Conservation (phyloP, 2,888 invertebrate species). For the Limnephilus marmoratus region DNA sequence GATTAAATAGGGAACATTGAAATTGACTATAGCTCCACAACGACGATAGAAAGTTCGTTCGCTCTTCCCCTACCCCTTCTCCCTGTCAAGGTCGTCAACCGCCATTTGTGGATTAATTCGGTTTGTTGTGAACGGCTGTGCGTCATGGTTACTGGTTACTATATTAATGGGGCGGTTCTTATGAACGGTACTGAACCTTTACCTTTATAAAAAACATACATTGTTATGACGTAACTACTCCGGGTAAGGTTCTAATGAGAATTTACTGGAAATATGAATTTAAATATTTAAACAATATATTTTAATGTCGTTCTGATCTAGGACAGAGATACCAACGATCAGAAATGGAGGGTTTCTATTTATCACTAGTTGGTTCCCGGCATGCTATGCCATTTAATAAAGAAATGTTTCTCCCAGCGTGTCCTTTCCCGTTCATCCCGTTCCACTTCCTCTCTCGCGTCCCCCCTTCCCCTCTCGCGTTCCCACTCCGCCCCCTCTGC, state of each 20-base stretch:
- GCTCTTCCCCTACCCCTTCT: not conserved
- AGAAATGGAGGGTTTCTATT: no score
- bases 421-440: no score
- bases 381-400: no score
- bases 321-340: not conserved
- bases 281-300: no score
- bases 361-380: no score
- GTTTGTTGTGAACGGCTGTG: conserved; percentile 15
- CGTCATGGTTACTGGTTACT: conserved; percentile 18
- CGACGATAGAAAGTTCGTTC: not conserved
- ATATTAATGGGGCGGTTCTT: not conserved
- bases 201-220: not conserved
- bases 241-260: not conserved
- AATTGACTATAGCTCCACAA: not conserved
- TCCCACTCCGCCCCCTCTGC: no score
- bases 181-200: not conserved
- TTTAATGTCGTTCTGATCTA: no score
- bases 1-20: not conserved
- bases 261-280: not conserved
- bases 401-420: no score
- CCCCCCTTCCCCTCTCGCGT: no score
- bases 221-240: not conserved
- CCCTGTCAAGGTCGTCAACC: not conserved
- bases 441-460: no score
- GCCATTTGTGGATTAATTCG: not conserved